Conservation (phyloP, 2,113 vertebrate genomes). For the Zootoca vivipara region DNA sequence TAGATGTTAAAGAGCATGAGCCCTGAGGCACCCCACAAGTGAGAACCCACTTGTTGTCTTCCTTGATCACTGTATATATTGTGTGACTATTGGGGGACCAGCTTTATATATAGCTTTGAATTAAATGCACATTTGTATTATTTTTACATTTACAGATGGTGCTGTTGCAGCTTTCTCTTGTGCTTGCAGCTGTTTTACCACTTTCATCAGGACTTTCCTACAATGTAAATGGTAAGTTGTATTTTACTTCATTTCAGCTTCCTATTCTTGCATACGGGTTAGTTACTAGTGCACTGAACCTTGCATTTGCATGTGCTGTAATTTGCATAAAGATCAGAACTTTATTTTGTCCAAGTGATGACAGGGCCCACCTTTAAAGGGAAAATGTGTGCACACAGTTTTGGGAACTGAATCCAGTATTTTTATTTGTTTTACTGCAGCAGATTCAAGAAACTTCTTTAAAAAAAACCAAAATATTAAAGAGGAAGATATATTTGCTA, state of each 20-base stretch:
- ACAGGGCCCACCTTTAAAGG: neutral
- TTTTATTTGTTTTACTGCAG: neutral
- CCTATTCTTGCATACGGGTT: neutral
- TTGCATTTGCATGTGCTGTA: neutral
- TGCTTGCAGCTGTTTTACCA: conserved; percentile 1
- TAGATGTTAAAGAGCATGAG: no score
- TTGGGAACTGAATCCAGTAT: neutral
- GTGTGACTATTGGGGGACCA: neutral
- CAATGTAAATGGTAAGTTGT: conserved; percentile 19
- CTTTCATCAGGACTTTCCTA: neutral
- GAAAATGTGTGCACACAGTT: neutral
- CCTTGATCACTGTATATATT: neutral
- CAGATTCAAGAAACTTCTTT: neutral
- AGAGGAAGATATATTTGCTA: no score
- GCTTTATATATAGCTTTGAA: neutral
- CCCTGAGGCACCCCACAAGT: no score
- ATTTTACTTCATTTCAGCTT: neutral
- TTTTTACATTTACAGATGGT: conserved; percentile 3
- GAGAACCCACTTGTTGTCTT: no score
- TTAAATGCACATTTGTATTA: neutral
- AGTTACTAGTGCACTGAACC: neutral
- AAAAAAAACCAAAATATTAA: no score
- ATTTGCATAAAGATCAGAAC: neutral
- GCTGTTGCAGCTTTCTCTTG: neutral
- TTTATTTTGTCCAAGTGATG: neutral